phyloP scores from a whole-genome alignment of 2,113 vertebrate species.

The Myocastor coypus region DNA sequence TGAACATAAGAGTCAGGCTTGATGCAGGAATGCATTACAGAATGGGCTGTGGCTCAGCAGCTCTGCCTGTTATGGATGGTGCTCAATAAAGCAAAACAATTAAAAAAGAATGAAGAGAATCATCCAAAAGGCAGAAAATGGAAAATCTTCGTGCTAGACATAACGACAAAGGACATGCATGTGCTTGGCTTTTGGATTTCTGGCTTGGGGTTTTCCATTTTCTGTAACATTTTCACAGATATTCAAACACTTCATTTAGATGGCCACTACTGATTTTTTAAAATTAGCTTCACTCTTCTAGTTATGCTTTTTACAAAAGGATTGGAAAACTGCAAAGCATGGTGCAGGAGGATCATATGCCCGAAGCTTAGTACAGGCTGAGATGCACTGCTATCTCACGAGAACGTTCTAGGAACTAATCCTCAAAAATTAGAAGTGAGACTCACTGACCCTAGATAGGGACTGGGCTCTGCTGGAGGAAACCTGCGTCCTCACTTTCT shows the following conservation, averaged over 20 bases:
- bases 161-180: background rate
- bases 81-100: background rate
- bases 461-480: background rate
- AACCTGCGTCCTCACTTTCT: background rate
- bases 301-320: background rate
- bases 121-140: background rate
- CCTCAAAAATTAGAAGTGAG: background rate
- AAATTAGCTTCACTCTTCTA: background rate
- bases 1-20: background rate
- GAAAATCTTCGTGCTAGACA: background rate
- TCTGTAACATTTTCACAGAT: background rate
- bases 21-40: background rate
- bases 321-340: background rate
- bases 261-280: background rate
- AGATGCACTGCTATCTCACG: background rate
- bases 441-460: background rate
- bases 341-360: background rate
- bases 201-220: constrained; percentile 22
- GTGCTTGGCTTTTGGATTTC: constrained; percentile 1
- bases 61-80: background rate
- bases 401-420: background rate
- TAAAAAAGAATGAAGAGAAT: background rate
- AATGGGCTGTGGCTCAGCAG: background rate
- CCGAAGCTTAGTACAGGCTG: background rate
- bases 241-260: background rate